Conservation (phyloP, 2,113 vertebrate genomes). For the Girardinichthys multiradiatus region DNA sequence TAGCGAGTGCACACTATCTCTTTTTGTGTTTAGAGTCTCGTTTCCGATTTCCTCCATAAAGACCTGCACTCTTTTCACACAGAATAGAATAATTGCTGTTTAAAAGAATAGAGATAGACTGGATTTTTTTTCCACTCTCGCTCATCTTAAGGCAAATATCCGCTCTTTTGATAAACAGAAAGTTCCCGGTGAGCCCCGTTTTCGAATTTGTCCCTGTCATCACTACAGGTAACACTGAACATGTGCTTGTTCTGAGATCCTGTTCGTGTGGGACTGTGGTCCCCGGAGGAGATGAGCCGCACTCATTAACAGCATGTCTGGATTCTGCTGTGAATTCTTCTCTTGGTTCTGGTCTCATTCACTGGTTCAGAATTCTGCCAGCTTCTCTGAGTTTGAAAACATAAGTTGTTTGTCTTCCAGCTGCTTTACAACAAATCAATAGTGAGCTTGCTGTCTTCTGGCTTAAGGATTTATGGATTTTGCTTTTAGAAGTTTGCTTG, state of each 20-base stretch:
- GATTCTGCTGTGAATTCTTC: slow-evolving; percentile 19
- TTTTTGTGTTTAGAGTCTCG: slow-evolving; percentile 57
- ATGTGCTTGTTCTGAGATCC: slow-evolving; percentile 28
- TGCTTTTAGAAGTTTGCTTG: slow-evolving; percentile 50
- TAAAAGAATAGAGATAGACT: slow-evolving; percentile 64
- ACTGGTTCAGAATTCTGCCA: slow-evolving; percentile 37
- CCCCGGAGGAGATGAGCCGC: background rate
- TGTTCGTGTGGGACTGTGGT: slow-evolving; percentile 3
- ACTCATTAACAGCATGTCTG: slow-evolving; percentile 29
- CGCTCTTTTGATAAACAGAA: slow-evolving; percentile 64
- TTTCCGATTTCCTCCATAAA: slow-evolving; percentile 58
- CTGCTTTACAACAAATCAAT: slow-evolving; percentile 52
- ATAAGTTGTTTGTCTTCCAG: slow-evolving; percentile 52
- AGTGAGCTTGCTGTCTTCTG: slow-evolving; percentile 40
- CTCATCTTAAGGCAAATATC: slow-evolving; percentile 62
- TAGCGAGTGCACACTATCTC: slow-evolving; percentile 8
- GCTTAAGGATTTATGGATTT: slow-evolving; percentile 54
- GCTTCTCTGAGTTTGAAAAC: slow-evolving; percentile 29
- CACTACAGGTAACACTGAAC: slow-evolving; percentile 40
- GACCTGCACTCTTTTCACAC: slow-evolving; percentile 59
- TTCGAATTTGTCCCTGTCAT: slow-evolving; percentile 49
- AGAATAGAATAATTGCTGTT: slow-evolving; percentile 54
- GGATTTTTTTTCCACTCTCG: slow-evolving; percentile 53
- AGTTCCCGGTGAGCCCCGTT: slow-evolving; percentile 43
- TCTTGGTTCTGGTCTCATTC: slow-evolving; percentile 45